Percentiles rank a stretch among this genome's conserved stretches.
These are phyloP conservation scores for Tokudaia tokunoshimensis DNA, from an alignment of 2,797 vertebrate genomes.

Conservation along the genomic window DNA sequence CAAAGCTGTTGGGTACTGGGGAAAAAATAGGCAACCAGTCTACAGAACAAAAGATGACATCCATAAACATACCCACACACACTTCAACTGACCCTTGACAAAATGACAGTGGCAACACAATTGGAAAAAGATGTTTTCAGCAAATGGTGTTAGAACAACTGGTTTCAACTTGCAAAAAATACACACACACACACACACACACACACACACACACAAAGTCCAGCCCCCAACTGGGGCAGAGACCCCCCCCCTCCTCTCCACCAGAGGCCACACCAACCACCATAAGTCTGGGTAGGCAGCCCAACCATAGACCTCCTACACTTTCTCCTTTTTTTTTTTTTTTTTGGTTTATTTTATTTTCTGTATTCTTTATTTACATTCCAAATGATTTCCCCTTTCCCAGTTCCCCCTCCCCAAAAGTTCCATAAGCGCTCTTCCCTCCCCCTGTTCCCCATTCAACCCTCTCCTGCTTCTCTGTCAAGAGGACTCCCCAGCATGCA, in stretches of 20 bases:
- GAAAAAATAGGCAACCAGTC: neutral
- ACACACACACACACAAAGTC: neutral
- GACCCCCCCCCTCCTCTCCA: neutral
- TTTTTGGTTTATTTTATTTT: too few relatives aligned
- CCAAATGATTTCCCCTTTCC: too few relatives aligned
- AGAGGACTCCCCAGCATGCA: too few relatives aligned
- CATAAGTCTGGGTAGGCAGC: neutral
- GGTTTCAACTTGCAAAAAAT: neutral
- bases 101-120: neutral
- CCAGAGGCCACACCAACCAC: neutral
- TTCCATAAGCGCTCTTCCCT: too few relatives aligned
- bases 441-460: too few relatives aligned
- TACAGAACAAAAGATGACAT: neutral
- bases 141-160: neutral
- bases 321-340: neutral
- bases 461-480: too few relatives aligned
- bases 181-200: too few relatives aligned
- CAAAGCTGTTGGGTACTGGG: neutral
- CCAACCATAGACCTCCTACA: neutral
- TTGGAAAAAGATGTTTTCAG: neutral
- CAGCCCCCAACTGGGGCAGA: neutral
- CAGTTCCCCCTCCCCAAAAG: too few relatives aligned
- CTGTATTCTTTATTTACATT: too few relatives aligned
- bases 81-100: neutral
- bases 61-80: neutral